These are phyloP conservation scores for Miniopterus natalensis DNA, from an alignment of 2,113 vertebrate species.

Conservation along the genomic window DNA sequence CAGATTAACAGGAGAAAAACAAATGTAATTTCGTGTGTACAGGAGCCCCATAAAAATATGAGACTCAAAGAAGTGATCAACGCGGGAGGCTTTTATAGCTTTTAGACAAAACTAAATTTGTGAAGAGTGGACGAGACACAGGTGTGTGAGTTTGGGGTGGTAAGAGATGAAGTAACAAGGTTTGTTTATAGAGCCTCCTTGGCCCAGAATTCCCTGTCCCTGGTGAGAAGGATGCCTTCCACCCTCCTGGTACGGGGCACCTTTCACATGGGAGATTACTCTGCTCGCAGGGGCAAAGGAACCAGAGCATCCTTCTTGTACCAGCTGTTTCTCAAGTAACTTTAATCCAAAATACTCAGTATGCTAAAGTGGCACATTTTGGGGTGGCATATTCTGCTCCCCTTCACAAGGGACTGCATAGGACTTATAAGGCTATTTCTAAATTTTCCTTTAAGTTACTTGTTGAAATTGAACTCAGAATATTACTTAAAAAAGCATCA, in stretches of 20 bases:
- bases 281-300: neutral
- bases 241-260: neutral
- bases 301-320: neutral
- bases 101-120: neutral
- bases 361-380: neutral
- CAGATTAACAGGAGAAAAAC: neutral
- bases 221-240: neutral
- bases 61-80: neutral
- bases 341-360: neutral
- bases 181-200: neutral
- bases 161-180: neutral
- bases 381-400: neutral
- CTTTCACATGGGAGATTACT: neutral
- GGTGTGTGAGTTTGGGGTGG: neutral
- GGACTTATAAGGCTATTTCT: neutral
- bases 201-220: neutral
- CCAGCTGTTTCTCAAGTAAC: neutral
- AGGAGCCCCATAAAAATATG: neutral
- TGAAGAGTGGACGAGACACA: neutral
- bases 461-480: neutral
- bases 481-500: neutral
- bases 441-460: neutral
- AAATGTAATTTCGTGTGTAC: neutral
- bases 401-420: accelerated
- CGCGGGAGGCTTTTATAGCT: neutral